These are phyloP conservation scores for Zonotrichia leucophrys DNA, from an alignment of 2,113 vertebrate genomes.

Conservation along the genomic window DNA sequence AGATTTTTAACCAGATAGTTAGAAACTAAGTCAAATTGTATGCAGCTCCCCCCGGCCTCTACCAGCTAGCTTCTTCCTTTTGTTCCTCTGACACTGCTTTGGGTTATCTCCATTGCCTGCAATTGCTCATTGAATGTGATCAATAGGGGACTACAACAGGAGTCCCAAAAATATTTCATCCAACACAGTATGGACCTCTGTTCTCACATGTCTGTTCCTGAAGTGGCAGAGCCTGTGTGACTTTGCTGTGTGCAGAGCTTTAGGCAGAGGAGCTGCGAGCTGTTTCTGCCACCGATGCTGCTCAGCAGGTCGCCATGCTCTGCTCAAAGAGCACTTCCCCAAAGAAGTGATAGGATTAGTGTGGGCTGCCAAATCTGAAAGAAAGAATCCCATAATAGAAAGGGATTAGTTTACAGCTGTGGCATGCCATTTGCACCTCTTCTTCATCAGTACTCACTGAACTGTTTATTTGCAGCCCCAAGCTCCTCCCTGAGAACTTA, in stretches of 20 bases:
- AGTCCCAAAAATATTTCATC: neutral
- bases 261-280: accelerated
- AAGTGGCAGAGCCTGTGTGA: neutral
- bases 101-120: neutral
- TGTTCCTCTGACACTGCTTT: neutral
- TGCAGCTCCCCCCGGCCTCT: neutral
- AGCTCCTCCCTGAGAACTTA: neutral
- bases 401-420: neutral
- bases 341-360: neutral
- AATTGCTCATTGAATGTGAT: neutral
- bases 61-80: neutral
- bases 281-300: neutral
- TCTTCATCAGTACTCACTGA: neutral
- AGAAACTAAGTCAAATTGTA: neutral
- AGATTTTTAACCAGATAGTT: neutral
- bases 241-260: neutral
- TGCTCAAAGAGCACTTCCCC: neutral
- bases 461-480: neutral
- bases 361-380: neutral
- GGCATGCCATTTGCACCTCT: neutral
- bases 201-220: neutral
- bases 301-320: neutral
- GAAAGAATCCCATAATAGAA: neutral
- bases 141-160: neutral
- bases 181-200: accelerated